These are phyloP conservation scores for Triplophysa tibetana DNA, from an alignment of 2,113 vertebrate species.

Conservation along the genomic window DNA sequence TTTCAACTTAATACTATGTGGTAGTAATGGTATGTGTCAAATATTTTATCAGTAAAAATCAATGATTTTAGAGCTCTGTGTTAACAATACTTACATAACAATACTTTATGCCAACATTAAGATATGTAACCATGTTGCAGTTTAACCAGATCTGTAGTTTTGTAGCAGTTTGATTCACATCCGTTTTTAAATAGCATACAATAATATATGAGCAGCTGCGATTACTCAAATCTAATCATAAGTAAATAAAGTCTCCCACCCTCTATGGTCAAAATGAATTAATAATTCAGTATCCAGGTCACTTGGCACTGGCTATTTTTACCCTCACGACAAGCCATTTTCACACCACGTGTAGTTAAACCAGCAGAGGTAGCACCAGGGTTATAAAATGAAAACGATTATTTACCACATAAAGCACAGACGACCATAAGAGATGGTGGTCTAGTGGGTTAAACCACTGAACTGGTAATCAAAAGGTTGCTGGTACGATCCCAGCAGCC, in stretches of 20 bases:
- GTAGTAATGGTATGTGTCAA: too few relatives aligned
- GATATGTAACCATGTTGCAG: background rate
- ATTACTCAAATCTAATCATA: slow-evolving; percentile 10
- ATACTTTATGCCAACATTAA: background rate
- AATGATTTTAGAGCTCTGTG: background rate
- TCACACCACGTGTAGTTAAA: background rate
- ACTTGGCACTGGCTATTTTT: slow-evolving; percentile 33
- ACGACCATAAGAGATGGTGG: too few relatives aligned
- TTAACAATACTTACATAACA: background rate
- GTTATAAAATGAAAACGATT: background rate
- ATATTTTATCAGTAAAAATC: too few relatives aligned
- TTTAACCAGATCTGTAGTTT: background rate
- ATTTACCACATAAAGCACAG: background rate
- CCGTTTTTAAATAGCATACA: background rate
- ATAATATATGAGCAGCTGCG: background rate
- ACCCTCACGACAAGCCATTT: slow-evolving; percentile 15
- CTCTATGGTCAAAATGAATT: slow-evolving; percentile 14
- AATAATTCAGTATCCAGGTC: slow-evolving; percentile 9
- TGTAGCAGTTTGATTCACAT: background rate
- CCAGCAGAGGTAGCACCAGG: background rate
- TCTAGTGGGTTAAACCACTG: too few relatives aligned
- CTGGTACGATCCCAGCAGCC: too few relatives aligned
- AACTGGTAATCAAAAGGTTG: too few relatives aligned
- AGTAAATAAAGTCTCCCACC: background rate
- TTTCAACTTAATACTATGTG: too few relatives aligned